These are phyloP conservation scores for Menidia beryllina DNA, from an alignment of 2,113 vertebrate genomes.

Conservation along the genomic window DNA sequence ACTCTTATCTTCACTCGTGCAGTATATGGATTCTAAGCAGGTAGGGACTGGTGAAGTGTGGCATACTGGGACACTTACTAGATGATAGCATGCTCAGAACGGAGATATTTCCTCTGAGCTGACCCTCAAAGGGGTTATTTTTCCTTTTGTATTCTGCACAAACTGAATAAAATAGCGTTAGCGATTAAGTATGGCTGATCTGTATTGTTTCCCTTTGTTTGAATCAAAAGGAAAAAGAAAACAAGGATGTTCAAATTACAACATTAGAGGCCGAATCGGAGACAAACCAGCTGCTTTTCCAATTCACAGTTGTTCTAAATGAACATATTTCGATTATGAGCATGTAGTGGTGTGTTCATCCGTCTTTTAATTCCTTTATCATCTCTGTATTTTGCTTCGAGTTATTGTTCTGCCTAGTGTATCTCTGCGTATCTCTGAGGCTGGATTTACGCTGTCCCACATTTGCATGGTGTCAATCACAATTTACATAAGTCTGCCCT, in stretches of 20 bases:
- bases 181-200: not conserved
- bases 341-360: conserved; percentile 26
- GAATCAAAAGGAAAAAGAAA: not conserved
- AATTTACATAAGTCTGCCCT: conserved; percentile 67
- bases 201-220: not conserved
- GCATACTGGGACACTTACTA: not conserved
- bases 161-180: not conserved
- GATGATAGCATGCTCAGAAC: not conserved
- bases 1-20: not conserved
- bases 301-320: too few relatives aligned
- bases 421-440: conserved; percentile 18
- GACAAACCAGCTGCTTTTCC: not conserved
- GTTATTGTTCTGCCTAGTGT: conserved; percentile 25
- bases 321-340: conserved; percentile 6
- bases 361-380: conserved; percentile 37
- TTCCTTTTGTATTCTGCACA: not conserved
- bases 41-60: not conserved
- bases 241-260: not conserved
- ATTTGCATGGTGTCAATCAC: conserved; percentile 73
- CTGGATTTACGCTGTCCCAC: conserved; percentile 39
- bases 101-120: not conserved
- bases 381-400: conserved; percentile 29
- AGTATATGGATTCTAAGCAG: not conserved
- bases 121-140: not conserved
- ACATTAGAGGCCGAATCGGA: not conserved